A percentile compares a stretch with the other conserved stretches of the same genome.
These are phyloP conservation scores for Chrysopa pallens DNA, from an alignment of 1,140 invertebrate species.

Conservation along the genomic window DNA sequence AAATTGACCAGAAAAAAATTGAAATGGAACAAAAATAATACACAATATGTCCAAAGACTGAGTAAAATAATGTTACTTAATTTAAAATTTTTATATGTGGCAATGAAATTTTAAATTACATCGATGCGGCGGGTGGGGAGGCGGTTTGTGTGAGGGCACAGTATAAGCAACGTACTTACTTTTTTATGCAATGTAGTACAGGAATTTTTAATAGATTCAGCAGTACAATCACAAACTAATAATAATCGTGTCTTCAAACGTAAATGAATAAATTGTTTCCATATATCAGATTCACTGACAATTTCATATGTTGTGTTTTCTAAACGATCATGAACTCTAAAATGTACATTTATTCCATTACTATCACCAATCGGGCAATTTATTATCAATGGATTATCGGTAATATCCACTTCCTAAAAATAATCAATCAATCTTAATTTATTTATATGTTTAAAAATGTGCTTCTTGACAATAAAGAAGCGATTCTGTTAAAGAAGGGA, in stretches of 20 bases:
- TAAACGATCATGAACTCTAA: slow-evolving; percentile 51
- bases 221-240: slow-evolving; percentile 31
- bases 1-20: too few relatives aligned
- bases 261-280: slow-evolving; percentile 46
- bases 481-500: too few relatives aligned
- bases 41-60: too few relatives aligned
- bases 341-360: slow-evolving; percentile 37
- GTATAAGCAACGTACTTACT: too few relatives aligned
- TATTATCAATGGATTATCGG: slow-evolving; percentile 53
- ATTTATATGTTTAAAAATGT: too few relatives aligned
- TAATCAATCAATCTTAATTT: slow-evolving; percentile 7
- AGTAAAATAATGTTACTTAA: too few relatives aligned
- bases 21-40: too few relatives aligned
- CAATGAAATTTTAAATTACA: slow-evolving; percentile 2
- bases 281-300: slow-evolving; percentile 37
- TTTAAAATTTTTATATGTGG: slow-evolving; percentile 2
- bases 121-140: too few relatives aligned
- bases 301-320: slow-evolving; percentile 39
- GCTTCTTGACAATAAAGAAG: too few relatives aligned
- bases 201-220: slow-evolving; percentile 29
- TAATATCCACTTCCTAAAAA: slow-evolving; percentile 48
- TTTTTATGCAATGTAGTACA: slow-evolving; percentile 34
- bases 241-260: slow-evolving; percentile 33
- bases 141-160: too few relatives aligned
- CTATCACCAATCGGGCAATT: slow-evolving; percentile 31